These are phyloP conservation scores for Drosophila prolongata DNA, from an alignment of 2,888 invertebrate genomes.

Conservation along the genomic window DNA sequence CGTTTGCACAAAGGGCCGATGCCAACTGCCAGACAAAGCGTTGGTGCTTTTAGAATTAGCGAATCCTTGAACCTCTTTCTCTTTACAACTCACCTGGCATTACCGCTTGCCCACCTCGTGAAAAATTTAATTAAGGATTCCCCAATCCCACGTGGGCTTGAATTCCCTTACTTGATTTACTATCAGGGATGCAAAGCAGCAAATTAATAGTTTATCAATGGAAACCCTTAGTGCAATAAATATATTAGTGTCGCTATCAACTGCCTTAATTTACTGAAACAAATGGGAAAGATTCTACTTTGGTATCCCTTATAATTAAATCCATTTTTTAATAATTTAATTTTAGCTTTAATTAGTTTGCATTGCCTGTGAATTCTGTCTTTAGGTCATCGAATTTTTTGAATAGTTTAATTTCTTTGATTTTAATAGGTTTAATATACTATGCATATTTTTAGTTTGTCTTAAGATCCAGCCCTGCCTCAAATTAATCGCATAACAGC, in stretches of 20 bases:
- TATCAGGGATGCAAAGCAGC: background rate
- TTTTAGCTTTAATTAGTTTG: no score
- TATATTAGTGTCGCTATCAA: no score
- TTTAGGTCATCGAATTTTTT: no score
- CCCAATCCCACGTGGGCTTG: background rate
- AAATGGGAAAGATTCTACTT: no score
- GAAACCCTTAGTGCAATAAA: background rate
- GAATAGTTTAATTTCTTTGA: no score
- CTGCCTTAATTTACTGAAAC: no score
- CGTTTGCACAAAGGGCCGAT: slow-evolving; percentile 52
- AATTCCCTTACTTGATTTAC: background rate
- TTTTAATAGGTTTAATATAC: no score
- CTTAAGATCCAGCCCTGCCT: slow-evolving; percentile 8
- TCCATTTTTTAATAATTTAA: no score
- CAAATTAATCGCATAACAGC: slow-evolving; percentile 40
- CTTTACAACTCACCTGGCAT: slow-evolving; percentile 31
- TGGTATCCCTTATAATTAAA: no score
- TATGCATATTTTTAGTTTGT: background rate
- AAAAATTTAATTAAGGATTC: slow-evolving; percentile 67
- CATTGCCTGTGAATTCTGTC: no score
- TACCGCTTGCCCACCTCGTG: slow-evolving; percentile 20
- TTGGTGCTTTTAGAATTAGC: slow-evolving; percentile 58
- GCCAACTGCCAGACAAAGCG: slow-evolving; percentile 58
- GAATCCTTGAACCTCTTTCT: slow-evolving; percentile 2
- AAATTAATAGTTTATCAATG: background rate